Base-by-base conservation (phyloP, 2,113 vertebrate genomes). In the Passer montanus region DNA sequence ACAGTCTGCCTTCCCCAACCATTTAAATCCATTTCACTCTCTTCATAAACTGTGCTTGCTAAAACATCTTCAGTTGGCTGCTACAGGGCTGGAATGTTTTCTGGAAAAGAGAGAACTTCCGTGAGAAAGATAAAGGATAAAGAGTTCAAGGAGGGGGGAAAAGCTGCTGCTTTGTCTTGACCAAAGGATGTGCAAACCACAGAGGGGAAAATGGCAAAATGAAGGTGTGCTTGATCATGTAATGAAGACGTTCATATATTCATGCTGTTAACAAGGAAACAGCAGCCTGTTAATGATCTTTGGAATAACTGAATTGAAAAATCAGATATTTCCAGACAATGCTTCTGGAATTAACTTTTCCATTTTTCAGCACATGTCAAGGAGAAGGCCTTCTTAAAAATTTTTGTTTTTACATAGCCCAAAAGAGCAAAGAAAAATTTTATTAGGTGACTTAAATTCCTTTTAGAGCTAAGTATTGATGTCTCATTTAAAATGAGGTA, bases 141-240 rank as follows among this genome's bases (percentile, higher is more conserved):
- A 50, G 26, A 30, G 14, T 33, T 83, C 10, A 24, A 46, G 70
- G 28, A 23, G 6, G 18, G 20, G 6, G 0, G 1, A 1, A 5
- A 50, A 30, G n/a, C 44, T 2, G 4, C 21, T 30, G 6, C 17
- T 63, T 78, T 58, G 10, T 41, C 18, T 68, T 59, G 13, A 37
- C 37, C 23, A 33, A 67, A 72, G 53, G 28, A 22, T 75, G 11
- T 27, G 19, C 26, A 6, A 72, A 22, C 30, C 20, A 15, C 37
- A 13, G 37, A 50, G 10, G 20, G 26, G 23, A 41, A 88, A 31
- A 46, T 44, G 47, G 7, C 33, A 76, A 67, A 82, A 43, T 26
- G 10, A 6, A 77, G 76, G 13, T 19, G 26, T 82, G 43, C 4
- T 72, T 53, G 27, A 33, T 84, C 3, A 3, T 50, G 19, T 72